Base-by-base conservation (phyloP, 2,797 vertebrate genomes). In the Pristis pectinata region DNA sequence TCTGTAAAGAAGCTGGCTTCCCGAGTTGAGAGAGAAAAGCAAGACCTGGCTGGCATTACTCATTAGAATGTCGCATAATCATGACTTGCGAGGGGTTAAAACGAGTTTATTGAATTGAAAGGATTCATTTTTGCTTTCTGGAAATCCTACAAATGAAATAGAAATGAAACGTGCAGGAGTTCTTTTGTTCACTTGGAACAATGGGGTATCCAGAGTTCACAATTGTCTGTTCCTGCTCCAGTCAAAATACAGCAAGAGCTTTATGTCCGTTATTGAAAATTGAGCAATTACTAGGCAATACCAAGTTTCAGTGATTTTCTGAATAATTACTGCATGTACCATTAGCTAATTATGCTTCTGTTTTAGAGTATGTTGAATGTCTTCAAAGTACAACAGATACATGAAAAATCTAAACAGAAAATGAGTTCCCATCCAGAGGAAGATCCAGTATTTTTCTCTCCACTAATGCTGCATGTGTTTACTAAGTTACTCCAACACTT, bases 51-150 rank as follows among this genome's bases (percentile, higher is more conserved):
- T 67, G n/a, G n/a, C 17, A 91, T 41, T 41, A 91, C 87, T 67
- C 59, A 67, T 64, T 91, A 67, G 30, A 87, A 41, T 24, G n/a
- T 8, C 67, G 85, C 85, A 89, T 37, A n/a, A 61, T 89, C 34
- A 61, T 17, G 15, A 17, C 59, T 34, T 89, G 59, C 89, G 56
- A 61, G 30, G 6, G 56, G 85, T 61, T 89, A 89, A 83, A 61
- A 61, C 61, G 30, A 17, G 34, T n/a, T 87, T 87, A 87, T 87
- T 59, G 87, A 56, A 87, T 34, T 89, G 34, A 89, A 89, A 72
- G 70, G 70, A 72, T 72, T 72, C 70, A 27, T 22, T 72, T 72
- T 72, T 72, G 24, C 70, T 72, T 72, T 72, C 70, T 24, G 22
- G 24, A 56, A 89, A 89, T 17, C 30, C 85, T 19, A 30, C 61